Conservation (phyloP, 2,797 vertebrate species). For the Atherinosoma microstoma region DNA sequence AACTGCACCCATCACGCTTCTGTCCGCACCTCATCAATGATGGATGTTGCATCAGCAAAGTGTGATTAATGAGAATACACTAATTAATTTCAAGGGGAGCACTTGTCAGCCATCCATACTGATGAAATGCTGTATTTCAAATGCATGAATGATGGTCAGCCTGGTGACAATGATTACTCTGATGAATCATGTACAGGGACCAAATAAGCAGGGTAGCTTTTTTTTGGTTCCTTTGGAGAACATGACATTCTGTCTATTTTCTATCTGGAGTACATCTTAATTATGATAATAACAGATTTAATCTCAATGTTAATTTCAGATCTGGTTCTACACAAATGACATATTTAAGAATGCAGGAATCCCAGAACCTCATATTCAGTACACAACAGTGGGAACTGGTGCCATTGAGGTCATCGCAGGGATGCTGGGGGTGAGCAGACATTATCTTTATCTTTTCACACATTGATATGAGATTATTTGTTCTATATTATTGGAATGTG, state of each 20-base stretch:
- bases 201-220: slow-evolving; percentile 52
- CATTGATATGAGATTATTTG: neutral
- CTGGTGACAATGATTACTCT: slow-evolving; percentile 65
- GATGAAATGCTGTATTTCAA: slow-evolving; percentile 69
- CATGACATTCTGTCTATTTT: slow-evolving; percentile 32
- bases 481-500: neutral
- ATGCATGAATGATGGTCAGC: slow-evolving; percentile 66
- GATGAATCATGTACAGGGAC: slow-evolving; percentile 63
- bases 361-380: slow-evolving; percentile 84
- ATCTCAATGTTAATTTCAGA: slow-evolving; percentile 78
- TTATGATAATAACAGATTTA: slow-evolving; percentile 14
- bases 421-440: slow-evolving; percentile 87
- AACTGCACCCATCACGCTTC: slow-evolving; percentile 59
- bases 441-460: neutral
- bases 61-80: slow-evolving; percentile 79
- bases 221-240: slow-evolving; percentile 20
- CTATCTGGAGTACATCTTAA: neutral
- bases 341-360: slow-evolving; percentile 91
- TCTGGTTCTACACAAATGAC: slow-evolving; percentile 94
- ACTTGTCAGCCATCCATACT: slow-evolving; percentile 70
- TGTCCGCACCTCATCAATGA: slow-evolving; percentile 74
- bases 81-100: slow-evolving; percentile 80
- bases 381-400: slow-evolving; percentile 90
- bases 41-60: slow-evolving; percentile 77
- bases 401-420: slow-evolving; percentile 89